Base-by-base conservation (phyloP, 2,888 invertebrate genomes). In the Aphrophora alni region DNA sequence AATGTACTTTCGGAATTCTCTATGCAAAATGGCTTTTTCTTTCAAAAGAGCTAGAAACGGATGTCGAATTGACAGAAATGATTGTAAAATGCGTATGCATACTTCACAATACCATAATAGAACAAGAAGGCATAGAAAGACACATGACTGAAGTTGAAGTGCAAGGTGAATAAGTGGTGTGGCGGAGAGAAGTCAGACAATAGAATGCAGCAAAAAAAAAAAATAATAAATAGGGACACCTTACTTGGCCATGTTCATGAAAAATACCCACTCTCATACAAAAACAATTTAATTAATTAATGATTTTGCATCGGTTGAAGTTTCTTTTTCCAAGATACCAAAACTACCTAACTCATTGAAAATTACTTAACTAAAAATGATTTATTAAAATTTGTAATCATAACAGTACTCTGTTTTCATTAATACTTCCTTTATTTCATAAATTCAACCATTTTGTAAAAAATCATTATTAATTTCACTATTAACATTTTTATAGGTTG, bases 1-100 rank as follows among this genome's bases (percentile, higher is more conserved):
- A n/a, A n/a, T 80, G 80, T 80, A 77, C 77, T 21, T 80, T 80
- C 27, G 80, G 80, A 28, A 77, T 80, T 51, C 73, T 77, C 2
- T 77, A 77, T 33, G 26, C 78, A 74, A 79, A 79, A 74, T 79
- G 78, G 78, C 4, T 73, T 8, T 73, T 79, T 1, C 73, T 79
- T 44, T 38, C 74, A 25, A 79, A 79, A 27, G 24, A 8, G 7
- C n/a, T n/a, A n/a, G n/a, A n/a, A n/a, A n/a, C n/a, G n/a, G n/a
- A n/a, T n/a, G n/a, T n/a, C n/a, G n/a, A n/a, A n/a, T n/a, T n/a
- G n/a, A n/a, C n/a, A n/a, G n/a, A n/a, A n/a, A n/a, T n/a, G n/a
- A n/a, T n/a, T 33, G 44, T 79, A 24, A 79, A 79, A 25, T 79
- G 73, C 26, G 38, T 73, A 0, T 79, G 73, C 21, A 21, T 74